phyloP scores from a whole-genome alignment of 2,113 vertebrate genomes.

The Malurus cyaneus region DNA sequence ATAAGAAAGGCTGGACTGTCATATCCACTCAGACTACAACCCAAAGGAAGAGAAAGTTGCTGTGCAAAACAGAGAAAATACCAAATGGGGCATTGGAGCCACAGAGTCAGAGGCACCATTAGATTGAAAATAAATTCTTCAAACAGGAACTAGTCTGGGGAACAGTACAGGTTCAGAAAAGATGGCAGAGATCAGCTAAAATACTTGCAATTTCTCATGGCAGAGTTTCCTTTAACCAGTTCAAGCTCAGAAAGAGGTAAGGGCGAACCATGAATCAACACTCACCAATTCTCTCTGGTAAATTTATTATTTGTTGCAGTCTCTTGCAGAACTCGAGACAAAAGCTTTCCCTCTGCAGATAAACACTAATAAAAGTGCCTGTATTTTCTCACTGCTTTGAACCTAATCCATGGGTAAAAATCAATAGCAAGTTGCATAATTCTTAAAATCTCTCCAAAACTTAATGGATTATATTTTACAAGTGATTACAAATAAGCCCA shows the following conservation, averaged over 20 bases:
- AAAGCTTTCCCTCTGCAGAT: neutral
- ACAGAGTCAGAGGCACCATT: neutral
- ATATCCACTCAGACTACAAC: neutral
- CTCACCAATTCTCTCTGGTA: neutral
- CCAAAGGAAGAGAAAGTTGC: neutral
- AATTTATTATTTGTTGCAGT: slow-evolving; percentile 13
- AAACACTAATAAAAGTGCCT: slow-evolving; percentile 1
- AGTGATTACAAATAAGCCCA: neutral
- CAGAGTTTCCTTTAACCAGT: slow-evolving; percentile 16
- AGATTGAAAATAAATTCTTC: slow-evolving; percentile 24
- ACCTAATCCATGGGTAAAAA: neutral
- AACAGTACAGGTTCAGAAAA: neutral
- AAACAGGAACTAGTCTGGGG: neutral
- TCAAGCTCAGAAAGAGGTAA: neutral
- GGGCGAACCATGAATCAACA: slow-evolving; percentile 36
- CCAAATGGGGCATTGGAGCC: neutral
- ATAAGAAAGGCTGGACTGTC: neutral
- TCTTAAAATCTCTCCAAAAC: neutral
- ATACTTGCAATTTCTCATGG: neutral
- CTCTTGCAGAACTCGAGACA: neutral
- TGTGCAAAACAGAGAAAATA: neutral
- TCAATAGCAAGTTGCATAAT: neutral
- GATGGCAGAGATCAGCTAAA: slow-evolving; percentile 10
- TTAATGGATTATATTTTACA: neutral
- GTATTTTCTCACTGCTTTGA: neutral